These are phyloP conservation scores for Papilio xuthus DNA, from an alignment of 1,140 invertebrate species.

Conservation along the genomic window DNA sequence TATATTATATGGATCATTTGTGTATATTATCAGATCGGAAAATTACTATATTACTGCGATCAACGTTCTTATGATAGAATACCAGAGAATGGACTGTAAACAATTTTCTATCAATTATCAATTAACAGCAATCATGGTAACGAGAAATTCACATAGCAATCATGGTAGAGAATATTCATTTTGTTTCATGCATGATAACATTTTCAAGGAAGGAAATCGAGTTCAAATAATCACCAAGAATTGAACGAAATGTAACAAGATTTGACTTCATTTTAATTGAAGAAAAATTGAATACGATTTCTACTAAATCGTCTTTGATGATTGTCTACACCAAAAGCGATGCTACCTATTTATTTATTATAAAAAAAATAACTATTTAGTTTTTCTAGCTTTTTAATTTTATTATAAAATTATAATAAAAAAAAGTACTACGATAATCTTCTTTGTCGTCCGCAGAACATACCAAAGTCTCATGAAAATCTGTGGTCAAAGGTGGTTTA, in stretches of 20 bases:
- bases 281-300: neutral
- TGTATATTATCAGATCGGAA: neutral
- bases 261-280: neutral
- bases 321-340: too few relatives aligned
- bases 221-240: neutral
- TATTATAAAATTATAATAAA: too few relatives aligned
- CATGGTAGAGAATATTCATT: neutral
- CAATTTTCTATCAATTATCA: slow-evolving; percentile 21
- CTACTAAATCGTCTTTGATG: neutral
- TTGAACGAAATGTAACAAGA: neutral
- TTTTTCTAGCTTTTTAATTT: too few relatives aligned
- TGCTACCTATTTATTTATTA: too few relatives aligned
- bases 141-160: too few relatives aligned
- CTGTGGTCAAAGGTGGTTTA: too few relatives aligned
- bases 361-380: too few relatives aligned
- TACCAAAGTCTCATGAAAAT: too few relatives aligned
- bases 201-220: slow-evolving; percentile 13
- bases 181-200: slow-evolving; percentile 13
- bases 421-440: too few relatives aligned
- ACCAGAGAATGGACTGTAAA: neutral
- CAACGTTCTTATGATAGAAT: neutral
- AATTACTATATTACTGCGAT: neutral
- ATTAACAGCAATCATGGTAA: slow-evolving; percentile 12
- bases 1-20: too few relatives aligned
- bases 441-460: too few relatives aligned